Evolutionary conservation across 2,888 invertebrate species (phyloP), one percentile per base, ranked within the genome.

Genomic region (Sarcophaga caerulescens): DNA sequence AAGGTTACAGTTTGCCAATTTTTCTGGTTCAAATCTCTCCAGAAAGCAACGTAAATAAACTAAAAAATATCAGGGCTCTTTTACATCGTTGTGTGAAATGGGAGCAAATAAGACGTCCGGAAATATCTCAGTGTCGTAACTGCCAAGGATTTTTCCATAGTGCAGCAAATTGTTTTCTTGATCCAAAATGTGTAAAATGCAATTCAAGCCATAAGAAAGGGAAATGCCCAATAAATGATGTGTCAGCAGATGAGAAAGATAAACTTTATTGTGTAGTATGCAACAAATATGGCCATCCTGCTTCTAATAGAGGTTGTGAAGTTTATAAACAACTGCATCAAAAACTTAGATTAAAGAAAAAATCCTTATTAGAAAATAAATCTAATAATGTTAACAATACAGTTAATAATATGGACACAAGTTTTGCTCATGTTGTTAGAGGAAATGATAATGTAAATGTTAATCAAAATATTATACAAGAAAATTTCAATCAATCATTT

Each of bases 11-110:
- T 23, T 57, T 68, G 6, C 76, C 59, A 45, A 68, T 77, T 11
- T 77, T 77, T 57, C 57, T 77, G 23, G 68, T 68, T 8, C 76
- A 68, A 77, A 44, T 68, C 2, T 66, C 57, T n/a, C 25, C 68
- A 19, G 68, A 77, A 66, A 35, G 66, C 17, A 68, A 68, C 65
- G 1, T 35, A 35, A 35, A 35, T 35, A 35, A 6, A 35, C 35
- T 35, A 35, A 35, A 35, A 35, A 35, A 25, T n/a, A 75, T 75
- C 21, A 75, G 62, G 21, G 25, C 14, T 3, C 60, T 62, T 11
- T 17, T 63, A 62, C 63, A 75, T n/a, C 74, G 63, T 23, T 21
- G 44, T 44, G 19, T 75, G n/a, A 75, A 75, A 75, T 63, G 74
- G 74, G 74, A 75, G 19, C 63, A 35, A 12, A 12, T 75, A 4